A percentile compares a stretch with the other conserved stretches of the same genome.
Conservation (phyloP, 2,888 invertebrate species). For the Amaurobius ferox region DNA sequence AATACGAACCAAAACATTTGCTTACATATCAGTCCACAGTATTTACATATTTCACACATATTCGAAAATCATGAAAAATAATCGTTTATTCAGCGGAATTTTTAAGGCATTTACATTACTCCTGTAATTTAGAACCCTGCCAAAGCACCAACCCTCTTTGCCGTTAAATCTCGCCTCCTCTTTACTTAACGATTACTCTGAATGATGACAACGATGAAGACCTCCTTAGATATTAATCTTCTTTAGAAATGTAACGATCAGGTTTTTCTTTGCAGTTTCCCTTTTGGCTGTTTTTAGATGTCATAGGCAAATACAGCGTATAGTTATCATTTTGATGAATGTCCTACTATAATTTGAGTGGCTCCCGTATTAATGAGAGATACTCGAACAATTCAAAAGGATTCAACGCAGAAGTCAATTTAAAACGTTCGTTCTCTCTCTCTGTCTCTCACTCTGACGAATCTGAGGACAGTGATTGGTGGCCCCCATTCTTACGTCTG, state of each 20-base stretch:
- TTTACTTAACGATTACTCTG: slow-evolving; percentile 33
- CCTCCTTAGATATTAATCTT: slow-evolving; percentile 52
- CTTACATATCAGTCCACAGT: not conserved
- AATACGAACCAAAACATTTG: not conserved
- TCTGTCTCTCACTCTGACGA: slow-evolving; percentile 54
- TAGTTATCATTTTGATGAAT: slow-evolving; percentile 51
- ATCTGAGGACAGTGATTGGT: slow-evolving; percentile 63
- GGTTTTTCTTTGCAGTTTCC: slow-evolving; percentile 1
- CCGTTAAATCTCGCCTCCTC: slow-evolving; percentile 22
- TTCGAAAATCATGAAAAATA: not conserved
- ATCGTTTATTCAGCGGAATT: slow-evolving; percentile 1
- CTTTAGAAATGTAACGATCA: slow-evolving; percentile 21
- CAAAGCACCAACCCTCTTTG: slow-evolving; percentile 1
- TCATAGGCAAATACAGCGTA: slow-evolving; percentile 43
- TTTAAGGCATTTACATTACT: not conserved
- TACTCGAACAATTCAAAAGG: slow-evolving; percentile 54
- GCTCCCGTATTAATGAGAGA: slow-evolving; percentile 63
- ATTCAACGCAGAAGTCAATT: slow-evolving; percentile 42
- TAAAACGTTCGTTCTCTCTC: slow-evolving; percentile 49
- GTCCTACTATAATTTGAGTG: slow-evolving; percentile 60
- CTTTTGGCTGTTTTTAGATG: slow-evolving; percentile 32
- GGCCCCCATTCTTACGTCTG: slow-evolving; percentile 48
- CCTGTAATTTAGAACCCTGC: too few species aligned
- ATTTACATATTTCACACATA: not conserved
- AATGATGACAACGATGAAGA: slow-evolving; percentile 32